Percentiles rank a stretch among this genome's conserved stretches.
These are phyloP conservation scores for Oreochromis tanganicae DNA, from an alignment of 2,113 vertebrate species.

Conservation along the genomic window DNA sequence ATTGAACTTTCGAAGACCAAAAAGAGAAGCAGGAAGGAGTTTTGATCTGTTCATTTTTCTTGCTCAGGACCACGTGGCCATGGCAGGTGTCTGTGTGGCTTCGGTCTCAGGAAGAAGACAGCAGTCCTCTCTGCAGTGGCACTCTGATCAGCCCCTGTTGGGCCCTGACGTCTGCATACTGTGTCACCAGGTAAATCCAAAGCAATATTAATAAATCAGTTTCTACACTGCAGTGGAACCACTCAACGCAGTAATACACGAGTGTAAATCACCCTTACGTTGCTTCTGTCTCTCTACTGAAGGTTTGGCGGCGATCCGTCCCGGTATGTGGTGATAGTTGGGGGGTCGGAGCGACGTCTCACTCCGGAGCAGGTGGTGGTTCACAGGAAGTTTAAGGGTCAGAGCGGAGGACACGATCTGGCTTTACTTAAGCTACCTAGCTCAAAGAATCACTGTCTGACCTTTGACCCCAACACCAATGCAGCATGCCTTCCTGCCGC, in stretches of 20 bases:
- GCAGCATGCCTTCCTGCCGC: slow-evolving; percentile 78
- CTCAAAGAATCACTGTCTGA: slow-evolving; percentile 77
- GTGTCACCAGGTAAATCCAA: slow-evolving; percentile 80
- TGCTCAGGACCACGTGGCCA: slow-evolving; percentile 80
- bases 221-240: neutral
- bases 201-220: neutral
- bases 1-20: neutral
- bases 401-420: slow-evolving; percentile 84
- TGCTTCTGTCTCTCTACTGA: neutral
- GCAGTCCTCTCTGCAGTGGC: slow-evolving; percentile 81
- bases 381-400: slow-evolving; percentile 82
- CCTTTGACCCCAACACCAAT: slow-evolving; percentile 77
- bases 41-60: neutral
- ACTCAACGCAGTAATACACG: neutral
- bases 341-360: slow-evolving; percentile 76
- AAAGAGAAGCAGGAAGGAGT: neutral
- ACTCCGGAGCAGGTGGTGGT: slow-evolving; percentile 75
- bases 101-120: slow-evolving; percentile 69
- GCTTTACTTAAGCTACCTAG: slow-evolving; percentile 81
- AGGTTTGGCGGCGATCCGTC: slow-evolving; percentile 80
- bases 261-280: neutral
- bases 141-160: slow-evolving; percentile 87
- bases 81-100: slow-evolving; percentile 87
- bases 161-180: slow-evolving; percentile 85
- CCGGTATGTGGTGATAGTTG: slow-evolving; percentile 76